Evolutionary conservation across 2,113 vertebrate genomes (phyloP).

Genomic region (Petaurus breviceps): DNA sequence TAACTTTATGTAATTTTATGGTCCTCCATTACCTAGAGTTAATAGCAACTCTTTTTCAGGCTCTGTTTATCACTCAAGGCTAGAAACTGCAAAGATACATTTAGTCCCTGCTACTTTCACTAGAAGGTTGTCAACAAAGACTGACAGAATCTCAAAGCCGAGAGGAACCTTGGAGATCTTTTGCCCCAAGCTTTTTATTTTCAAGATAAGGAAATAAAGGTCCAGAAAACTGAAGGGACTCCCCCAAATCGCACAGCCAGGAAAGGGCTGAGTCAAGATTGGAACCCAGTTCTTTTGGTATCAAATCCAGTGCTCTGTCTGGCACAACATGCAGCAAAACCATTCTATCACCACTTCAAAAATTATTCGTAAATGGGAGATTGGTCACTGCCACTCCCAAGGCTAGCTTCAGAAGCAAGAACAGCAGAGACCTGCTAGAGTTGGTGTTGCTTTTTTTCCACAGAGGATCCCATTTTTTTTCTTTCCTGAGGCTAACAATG

Average conservation of each 20-base stretch:
- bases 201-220: neutral
- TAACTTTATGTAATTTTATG: neutral
- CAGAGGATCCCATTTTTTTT: neutral
- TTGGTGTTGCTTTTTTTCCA: neutral
- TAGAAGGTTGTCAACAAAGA: neutral
- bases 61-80: neutral
- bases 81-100: neutral
- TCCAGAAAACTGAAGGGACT: neutral
- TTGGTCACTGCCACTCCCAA: neutral
- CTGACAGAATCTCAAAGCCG: neutral
- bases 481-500: neutral
- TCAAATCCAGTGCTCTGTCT: no score
- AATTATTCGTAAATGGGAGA: neutral
- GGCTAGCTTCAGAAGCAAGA: neutral
- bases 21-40: neutral
- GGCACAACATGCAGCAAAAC: no score
- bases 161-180: neutral
- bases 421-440: neutral
- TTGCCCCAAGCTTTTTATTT: neutral
- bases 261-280: neutral
- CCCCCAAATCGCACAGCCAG: neutral
- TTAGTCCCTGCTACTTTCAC: neutral
- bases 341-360: neutral
- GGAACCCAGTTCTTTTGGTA: neutral
- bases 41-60: neutral